These are phyloP conservation scores for Muscicapa adusta DNA, from an alignment of 2,113 vertebrate genomes.

Conservation along the genomic window DNA sequence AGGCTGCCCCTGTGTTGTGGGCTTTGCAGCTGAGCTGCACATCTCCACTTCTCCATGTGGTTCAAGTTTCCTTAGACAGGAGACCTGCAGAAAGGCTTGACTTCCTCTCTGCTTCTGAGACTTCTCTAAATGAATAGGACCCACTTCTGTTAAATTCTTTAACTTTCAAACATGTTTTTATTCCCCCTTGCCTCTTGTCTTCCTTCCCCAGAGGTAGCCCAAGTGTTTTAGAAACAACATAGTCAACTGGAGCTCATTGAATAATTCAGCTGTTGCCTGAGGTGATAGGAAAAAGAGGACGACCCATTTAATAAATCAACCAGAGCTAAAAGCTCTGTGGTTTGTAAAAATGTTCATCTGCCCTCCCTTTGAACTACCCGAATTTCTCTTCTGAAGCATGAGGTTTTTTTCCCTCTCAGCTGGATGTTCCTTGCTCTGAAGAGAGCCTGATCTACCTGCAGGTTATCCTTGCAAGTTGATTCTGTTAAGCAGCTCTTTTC, in stretches of 20 bases:
- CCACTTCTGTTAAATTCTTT: constrained; percentile 14
- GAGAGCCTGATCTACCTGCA: not conserved
- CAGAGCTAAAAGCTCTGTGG: constrained; percentile 57
- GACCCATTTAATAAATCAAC: constrained; percentile 64
- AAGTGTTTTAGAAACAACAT: constrained; percentile 43
- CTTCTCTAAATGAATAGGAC: not conserved
- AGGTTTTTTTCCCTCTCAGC: not conserved
- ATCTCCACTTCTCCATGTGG: not conserved
- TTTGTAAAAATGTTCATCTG: constrained; percentile 52
- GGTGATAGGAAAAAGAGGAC: constrained; percentile 50
- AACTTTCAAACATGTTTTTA: constrained; percentile 33
- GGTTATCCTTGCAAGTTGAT: not conserved
- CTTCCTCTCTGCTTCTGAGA: not conserved
- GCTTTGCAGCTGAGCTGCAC: not conserved
- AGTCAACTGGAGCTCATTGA: constrained; percentile 47
- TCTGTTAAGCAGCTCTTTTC: not conserved
- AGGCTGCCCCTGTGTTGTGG: not conserved
- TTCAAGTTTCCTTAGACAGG: not conserved
- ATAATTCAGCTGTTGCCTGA: constrained; percentile 59
- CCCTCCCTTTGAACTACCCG: constrained; percentile 39
- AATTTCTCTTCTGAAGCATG: not conserved
- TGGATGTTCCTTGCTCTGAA: not conserved
- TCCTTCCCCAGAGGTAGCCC: constrained; percentile 10
- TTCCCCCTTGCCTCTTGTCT: not conserved
- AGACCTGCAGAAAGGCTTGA: not conserved